These are phyloP conservation scores for Harpagifer antarcticus DNA, from an alignment of 2,797 vertebrate species.

Conservation along the genomic window DNA sequence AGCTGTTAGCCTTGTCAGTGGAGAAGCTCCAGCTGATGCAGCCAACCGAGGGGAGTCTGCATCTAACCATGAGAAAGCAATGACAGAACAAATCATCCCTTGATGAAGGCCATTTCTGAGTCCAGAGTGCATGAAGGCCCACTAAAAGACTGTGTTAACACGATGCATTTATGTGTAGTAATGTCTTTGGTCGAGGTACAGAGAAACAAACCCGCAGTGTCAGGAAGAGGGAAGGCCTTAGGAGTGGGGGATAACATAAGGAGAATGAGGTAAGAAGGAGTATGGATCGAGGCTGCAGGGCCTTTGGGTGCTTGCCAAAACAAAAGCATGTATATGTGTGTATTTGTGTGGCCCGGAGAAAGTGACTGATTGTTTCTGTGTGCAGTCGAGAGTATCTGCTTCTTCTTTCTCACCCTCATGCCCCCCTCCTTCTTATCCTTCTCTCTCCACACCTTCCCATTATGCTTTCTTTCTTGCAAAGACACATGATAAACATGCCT, in stretches of 20 bases:
- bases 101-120: slow-evolving; percentile 14
- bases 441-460: slow-evolving; percentile 51
- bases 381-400: slow-evolving; percentile 49
- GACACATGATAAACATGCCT: slow-evolving; percentile 58
- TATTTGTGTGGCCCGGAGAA: slow-evolving; percentile 66
- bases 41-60: neutral
- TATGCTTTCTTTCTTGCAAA: slow-evolving; percentile 32
- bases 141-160: slow-evolving; percentile 21
- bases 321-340: slow-evolving; percentile 58
- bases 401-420: slow-evolving; percentile 39
- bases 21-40: neutral
- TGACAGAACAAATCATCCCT: slow-evolving; percentile 20
- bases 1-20: slow-evolving; percentile 13
- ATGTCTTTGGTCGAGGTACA: slow-evolving; percentile 34
- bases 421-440: slow-evolving; percentile 13
- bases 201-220: slow-evolving; percentile 46
- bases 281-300: slow-evolving; percentile 65
- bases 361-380: slow-evolving; percentile 69
- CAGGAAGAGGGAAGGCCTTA: slow-evolving; percentile 66
- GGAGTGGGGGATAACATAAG: slow-evolving; percentile 59
- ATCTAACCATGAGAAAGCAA: slow-evolving; percentile 17
- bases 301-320: slow-evolving; percentile 76
- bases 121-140: slow-evolving; percentile 12
- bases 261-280: slow-evolving; percentile 63
- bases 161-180: slow-evolving; percentile 32